Conservation (phyloP, 92 coral and sea anemone species). For the Zoanthus sociatus region DNA sequence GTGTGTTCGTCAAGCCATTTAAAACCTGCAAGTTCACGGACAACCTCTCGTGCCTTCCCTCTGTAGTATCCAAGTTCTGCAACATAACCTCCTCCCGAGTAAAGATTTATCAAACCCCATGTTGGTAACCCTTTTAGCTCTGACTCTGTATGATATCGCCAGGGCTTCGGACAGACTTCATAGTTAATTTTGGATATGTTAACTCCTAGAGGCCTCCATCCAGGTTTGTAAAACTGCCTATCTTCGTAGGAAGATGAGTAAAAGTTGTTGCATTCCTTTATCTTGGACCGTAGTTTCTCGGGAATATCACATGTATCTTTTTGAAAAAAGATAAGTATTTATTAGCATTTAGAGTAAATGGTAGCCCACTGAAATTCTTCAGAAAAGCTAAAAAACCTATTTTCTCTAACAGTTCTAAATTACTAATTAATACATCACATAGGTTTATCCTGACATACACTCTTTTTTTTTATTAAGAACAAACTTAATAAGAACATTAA, state of each 20-base stretch:
- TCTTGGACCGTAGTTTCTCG: conserved; percentile 9
- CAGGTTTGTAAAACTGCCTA: conserved; percentile 69
- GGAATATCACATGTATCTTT: conserved; percentile 45
- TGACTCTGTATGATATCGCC: conserved; percentile 73
- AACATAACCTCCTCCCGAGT: conserved; percentile 91
- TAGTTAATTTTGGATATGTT: conserved; percentile 59
- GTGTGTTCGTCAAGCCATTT: conserved; percentile 78
- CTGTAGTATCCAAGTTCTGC: conserved; percentile 88
- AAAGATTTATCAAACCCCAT: conserved; percentile 73
- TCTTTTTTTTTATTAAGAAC: too few species aligned
- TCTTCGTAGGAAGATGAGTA: conserved; percentile 61
- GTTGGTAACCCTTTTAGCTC: conserved; percentile 71
- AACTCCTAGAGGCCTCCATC: conserved; percentile 69
- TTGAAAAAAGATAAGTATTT: not conserved
- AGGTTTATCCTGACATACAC: not conserved
- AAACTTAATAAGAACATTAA: too few species aligned
- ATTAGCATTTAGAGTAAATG: not conserved
- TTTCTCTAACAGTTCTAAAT: too few species aligned
- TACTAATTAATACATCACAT: not conserved
- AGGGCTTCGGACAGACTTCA: conserved; percentile 75
- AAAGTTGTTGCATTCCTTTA: conserved; percentile 55
- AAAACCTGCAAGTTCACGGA: conserved; percentile 48
- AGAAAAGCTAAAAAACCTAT: too few species aligned
- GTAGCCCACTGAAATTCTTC: not conserved
- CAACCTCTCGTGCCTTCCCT: conserved; percentile 67